Percentiles rank a stretch among this genome's conserved stretches.
These are phyloP conservation scores for Acronicta leporina DNA, from an alignment of 2,888 invertebrate genomes.

Conservation along the genomic window DNA sequence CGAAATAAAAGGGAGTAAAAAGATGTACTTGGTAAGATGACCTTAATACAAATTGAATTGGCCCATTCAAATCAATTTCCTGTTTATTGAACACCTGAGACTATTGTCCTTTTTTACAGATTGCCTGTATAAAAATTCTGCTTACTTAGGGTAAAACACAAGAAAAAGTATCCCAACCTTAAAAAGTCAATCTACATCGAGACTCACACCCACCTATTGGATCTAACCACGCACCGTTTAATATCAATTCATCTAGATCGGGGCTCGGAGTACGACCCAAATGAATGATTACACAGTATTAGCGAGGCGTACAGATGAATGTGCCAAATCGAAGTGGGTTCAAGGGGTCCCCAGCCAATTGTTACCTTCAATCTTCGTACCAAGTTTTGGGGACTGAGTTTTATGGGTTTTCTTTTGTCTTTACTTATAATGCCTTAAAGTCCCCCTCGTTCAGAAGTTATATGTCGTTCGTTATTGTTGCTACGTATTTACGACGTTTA, in stretches of 20 bases:
- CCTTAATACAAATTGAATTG: too few species aligned
- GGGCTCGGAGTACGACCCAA: conserved; percentile 28
- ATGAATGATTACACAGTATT: conserved; percentile 56
- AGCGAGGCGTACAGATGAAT: conserved; percentile 50
- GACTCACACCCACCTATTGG: conserved; percentile 6
- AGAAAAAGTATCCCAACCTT: neutral
- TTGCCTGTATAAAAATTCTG: too few species aligned
- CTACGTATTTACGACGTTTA: conserved; percentile 48
- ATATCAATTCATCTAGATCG: conserved; percentile 58
- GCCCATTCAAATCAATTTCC: too few species aligned
- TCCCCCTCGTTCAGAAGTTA: conserved; percentile 43
- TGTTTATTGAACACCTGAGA: too few species aligned
- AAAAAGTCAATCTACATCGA: conserved; percentile 1
- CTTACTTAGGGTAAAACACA: neutral
- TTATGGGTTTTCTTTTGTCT: conserved; percentile 57
- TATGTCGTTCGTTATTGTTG: conserved; percentile 49
- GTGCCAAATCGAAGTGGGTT: conserved; percentile 50
- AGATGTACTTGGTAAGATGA: too few species aligned
- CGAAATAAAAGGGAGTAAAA: too few species aligned
- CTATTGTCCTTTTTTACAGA: too few species aligned
- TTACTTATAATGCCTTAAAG: conserved; percentile 39
- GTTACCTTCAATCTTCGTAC: conserved; percentile 53
- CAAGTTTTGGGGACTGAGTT: conserved; percentile 43
- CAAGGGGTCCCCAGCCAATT: conserved; percentile 53
- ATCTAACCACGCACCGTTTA: conserved; percentile 40